Evolutionary conservation across 2,888 invertebrate genomes (phyloP).

Genomic region (Liodrosophila aerea): DNA sequence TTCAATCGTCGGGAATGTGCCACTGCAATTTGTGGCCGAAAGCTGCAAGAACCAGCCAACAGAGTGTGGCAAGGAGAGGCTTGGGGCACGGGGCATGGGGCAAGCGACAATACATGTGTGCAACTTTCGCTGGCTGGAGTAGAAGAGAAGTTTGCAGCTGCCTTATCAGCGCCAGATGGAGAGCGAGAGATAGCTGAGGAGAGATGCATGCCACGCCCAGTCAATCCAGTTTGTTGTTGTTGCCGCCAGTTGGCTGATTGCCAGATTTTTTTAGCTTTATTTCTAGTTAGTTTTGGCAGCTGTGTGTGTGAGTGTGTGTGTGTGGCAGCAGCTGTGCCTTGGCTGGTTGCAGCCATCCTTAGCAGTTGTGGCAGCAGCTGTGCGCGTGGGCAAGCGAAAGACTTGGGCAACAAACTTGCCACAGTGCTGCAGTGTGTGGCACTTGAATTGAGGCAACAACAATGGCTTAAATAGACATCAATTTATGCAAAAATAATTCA

Average conservation of each 20-base stretch:
- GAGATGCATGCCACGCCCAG: constrained; percentile 55
- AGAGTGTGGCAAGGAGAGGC: background rate
- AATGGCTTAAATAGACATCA: constrained; percentile 41
- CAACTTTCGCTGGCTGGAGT: constrained; percentile 25
- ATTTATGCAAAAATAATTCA: constrained; percentile 77
- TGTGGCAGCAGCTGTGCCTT: constrained; percentile 6
- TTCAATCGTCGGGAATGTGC: constrained; percentile 20
- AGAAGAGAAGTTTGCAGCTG: constrained; percentile 9
- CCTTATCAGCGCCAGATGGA: background rate
- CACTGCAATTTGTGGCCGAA: constrained; percentile 20
- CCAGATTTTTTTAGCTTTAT: too few species aligned
- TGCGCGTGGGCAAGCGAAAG: constrained; percentile 68
- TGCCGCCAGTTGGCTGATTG: constrained; percentile 13
- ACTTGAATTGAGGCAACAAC: constrained; percentile 51
- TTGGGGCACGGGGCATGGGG: background rate
- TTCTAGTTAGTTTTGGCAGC: constrained; percentile 10
- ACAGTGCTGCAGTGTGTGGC: constrained; percentile 39
- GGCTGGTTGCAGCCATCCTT: constrained; percentile 64
- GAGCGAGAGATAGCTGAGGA: background rate
- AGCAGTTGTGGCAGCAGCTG: constrained; percentile 59
- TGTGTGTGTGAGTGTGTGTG: constrained; percentile 14
- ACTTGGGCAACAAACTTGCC: constrained; percentile 74
- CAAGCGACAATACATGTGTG: background rate
- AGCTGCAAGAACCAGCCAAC: constrained; percentile 16
- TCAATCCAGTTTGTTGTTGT: constrained; percentile 62